A percentile compares a stretch with the other conserved stretches of the same genome.
These are phyloP conservation scores for Medauroidea extradentata DNA, from an alignment of 1,140 invertebrate genomes.

Conservation along the genomic window DNA sequence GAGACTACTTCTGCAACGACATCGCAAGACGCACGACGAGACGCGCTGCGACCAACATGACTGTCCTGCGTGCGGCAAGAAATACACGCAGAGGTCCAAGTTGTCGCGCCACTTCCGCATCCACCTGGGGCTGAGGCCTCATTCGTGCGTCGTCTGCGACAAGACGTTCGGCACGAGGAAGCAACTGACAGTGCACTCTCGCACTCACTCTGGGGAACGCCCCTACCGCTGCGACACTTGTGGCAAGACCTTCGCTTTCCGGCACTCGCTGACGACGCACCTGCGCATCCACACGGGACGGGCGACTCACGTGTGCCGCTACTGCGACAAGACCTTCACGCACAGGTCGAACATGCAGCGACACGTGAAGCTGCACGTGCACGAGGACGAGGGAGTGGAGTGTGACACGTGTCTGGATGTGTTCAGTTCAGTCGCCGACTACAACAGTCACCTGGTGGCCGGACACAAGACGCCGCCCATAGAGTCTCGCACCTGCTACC, in stretches of 20 bases:
- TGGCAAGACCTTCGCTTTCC: constrained; percentile 18
- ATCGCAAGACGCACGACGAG: constrained; percentile 1
- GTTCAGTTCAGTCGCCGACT: too few species aligned
- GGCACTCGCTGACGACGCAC: too few species aligned
- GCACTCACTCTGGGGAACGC: constrained; percentile 45
- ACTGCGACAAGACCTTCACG: too few species aligned
- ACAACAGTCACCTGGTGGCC: too few species aligned
- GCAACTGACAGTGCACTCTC: constrained; percentile 30
- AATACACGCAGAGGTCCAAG: constrained; percentile 14
- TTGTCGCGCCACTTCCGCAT: constrained; percentile 14
- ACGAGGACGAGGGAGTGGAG: too few species aligned
- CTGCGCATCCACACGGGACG: constrained; percentile 27
- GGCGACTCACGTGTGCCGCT: constrained; percentile 12
- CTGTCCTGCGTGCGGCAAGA: constrained; percentile 27
- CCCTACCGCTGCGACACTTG: constrained; percentile 46
- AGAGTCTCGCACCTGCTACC: too few species aligned
- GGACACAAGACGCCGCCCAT: too few species aligned
- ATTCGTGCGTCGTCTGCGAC: constrained; percentile 20
- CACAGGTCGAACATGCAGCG: too few species aligned
- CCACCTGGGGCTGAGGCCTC: constrained; percentile 34
- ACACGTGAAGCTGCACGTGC: too few species aligned
- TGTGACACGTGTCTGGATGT: too few species aligned
- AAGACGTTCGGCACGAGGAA: constrained; percentile 30
- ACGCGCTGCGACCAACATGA: constrained; percentile 29
- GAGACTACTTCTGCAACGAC: too few species aligned